These are phyloP conservation scores for Pasiphila rectangulata DNA, from an alignment of 2,888 invertebrate genomes.

Conservation along the genomic window DNA sequence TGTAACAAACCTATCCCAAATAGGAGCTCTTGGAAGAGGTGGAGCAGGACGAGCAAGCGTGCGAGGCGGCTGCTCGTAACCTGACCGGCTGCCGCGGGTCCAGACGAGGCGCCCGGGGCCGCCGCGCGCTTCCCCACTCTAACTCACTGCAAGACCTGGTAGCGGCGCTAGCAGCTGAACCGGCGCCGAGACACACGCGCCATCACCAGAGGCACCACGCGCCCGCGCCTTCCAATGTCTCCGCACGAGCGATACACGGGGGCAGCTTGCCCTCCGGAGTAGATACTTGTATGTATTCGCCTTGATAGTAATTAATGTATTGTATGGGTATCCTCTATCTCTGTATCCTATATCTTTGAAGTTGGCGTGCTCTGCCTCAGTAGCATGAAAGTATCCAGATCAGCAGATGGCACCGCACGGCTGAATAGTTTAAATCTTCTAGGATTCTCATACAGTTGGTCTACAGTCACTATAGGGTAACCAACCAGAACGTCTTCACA, in stretches of 20 bases:
- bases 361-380: too few species aligned
- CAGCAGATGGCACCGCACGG: too few species aligned
- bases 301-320: too few species aligned
- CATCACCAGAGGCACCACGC: conserved; percentile 47
- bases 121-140: conserved; percentile 74
- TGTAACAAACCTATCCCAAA: neutral
- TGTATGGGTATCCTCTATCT: too few species aligned
- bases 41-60: conserved; percentile 86
- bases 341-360: too few species aligned
- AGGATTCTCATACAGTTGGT: too few species aligned
- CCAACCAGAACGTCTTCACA: too few species aligned
- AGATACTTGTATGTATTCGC: conserved; percentile 56
- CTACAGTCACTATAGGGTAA: too few species aligned
- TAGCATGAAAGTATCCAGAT: too few species aligned
- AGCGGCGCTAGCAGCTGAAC: conserved; percentile 72
- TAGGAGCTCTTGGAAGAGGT: conserved; percentile 89
- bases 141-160: conserved; percentile 83
- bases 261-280: conserved; percentile 75
- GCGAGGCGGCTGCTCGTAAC: conserved; percentile 75
- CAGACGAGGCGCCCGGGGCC: conserved; percentile 59
- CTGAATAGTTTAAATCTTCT: too few species aligned
- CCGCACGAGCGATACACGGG: conserved; percentile 69
- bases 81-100: conserved; percentile 60
- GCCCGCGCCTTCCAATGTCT: conserved; percentile 54
- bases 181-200: conserved; percentile 48